These are phyloP conservation scores for Hirundichthys speculiger DNA, from an alignment of 2,113 vertebrate species.

Conservation along the genomic window DNA sequence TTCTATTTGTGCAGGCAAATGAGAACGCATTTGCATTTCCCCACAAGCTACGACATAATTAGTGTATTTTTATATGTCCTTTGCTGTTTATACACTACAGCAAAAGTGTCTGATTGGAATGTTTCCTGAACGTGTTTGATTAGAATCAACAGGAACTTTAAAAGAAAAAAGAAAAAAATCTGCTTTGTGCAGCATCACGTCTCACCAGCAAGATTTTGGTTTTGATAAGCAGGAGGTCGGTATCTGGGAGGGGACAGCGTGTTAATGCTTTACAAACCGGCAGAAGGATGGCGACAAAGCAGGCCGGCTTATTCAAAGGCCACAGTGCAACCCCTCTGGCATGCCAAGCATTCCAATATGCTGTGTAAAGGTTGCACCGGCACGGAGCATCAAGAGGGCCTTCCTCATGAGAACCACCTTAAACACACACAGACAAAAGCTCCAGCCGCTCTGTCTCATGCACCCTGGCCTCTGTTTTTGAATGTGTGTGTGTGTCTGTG, in stretches of 20 bases:
- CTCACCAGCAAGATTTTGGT: conserved; percentile 34
- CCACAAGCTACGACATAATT: conserved; percentile 26
- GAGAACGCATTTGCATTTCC: conserved; percentile 54
- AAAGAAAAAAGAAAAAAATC: conserved; percentile 23
- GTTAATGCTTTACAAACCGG: conserved; percentile 74
- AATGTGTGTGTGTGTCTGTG: conserved; percentile 16
- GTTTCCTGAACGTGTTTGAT: conserved; percentile 10
- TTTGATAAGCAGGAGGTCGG: conserved; percentile 51
- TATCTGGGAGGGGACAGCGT: conserved; percentile 10
- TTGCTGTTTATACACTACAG: conserved; percentile 36
- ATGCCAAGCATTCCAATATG: conserved; percentile 87
- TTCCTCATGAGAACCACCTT: conserved; percentile 68
- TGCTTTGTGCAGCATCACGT: conserved; percentile 39
- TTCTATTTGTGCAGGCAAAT: conserved; percentile 47
- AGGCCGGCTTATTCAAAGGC: conserved; percentile 80
- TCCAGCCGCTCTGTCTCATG: conserved; percentile 20
- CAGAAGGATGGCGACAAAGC: conserved; percentile 81
- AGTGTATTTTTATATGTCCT: conserved; percentile 35
- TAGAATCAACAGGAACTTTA: conserved; percentile 4
- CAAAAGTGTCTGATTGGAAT: conserved; percentile 4
- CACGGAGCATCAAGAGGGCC: conserved; percentile 47
- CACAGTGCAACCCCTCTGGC: conserved; percentile 70
- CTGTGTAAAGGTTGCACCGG: conserved; percentile 84
- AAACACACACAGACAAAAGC: conserved; percentile 69
- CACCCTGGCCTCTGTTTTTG: conserved; percentile 14